Evolutionary conservation across 1,140 invertebrate genomes (phyloP).

Genomic region (Drosophila pruinosa): DNA sequence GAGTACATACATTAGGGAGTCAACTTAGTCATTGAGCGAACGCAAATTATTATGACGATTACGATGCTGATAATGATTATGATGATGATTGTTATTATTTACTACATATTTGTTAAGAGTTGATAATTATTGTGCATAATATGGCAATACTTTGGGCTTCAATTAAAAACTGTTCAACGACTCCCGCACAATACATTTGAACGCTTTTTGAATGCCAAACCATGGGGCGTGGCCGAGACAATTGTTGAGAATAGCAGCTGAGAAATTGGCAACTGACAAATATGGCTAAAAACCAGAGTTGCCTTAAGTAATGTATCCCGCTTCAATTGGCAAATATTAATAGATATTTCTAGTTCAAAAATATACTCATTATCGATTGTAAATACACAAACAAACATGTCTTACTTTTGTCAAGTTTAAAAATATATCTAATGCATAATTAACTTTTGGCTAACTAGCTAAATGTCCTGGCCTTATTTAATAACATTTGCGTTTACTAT

Average conservation of each 20-base stretch:
- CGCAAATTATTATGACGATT: slow-evolving; percentile 44
- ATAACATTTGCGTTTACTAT: not conserved
- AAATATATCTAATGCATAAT: too few relatives aligned
- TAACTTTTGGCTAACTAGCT: not conserved
- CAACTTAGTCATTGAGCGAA: slow-evolving; percentile 66
- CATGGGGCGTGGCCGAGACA: not conserved
- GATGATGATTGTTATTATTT: slow-evolving; percentile 8
- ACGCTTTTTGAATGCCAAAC: not conserved
- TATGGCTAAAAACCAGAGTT: too few relatives aligned
- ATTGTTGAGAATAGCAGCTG: not conserved
- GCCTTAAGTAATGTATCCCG: too few relatives aligned
- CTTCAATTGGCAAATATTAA: too few relatives aligned
- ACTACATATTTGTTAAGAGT: slow-evolving; percentile 51
- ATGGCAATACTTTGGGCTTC: not conserved
- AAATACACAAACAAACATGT: too few relatives aligned
- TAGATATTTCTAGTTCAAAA: too few relatives aligned
- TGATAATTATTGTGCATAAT: slow-evolving; percentile 52
- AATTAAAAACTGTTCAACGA: not conserved
- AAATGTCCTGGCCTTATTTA: not conserved
- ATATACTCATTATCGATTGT: too few relatives aligned
- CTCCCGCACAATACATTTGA: not conserved
- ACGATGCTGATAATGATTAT: not conserved
- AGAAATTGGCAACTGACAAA: not conserved
- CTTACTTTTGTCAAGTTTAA: too few relatives aligned
- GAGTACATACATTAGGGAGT: slow-evolving; percentile 23